These are phyloP conservation scores for Anneissia japonica DNA, from an alignment of 35 echinoderm and acorn worm species.

Conservation along the genomic window DNA sequence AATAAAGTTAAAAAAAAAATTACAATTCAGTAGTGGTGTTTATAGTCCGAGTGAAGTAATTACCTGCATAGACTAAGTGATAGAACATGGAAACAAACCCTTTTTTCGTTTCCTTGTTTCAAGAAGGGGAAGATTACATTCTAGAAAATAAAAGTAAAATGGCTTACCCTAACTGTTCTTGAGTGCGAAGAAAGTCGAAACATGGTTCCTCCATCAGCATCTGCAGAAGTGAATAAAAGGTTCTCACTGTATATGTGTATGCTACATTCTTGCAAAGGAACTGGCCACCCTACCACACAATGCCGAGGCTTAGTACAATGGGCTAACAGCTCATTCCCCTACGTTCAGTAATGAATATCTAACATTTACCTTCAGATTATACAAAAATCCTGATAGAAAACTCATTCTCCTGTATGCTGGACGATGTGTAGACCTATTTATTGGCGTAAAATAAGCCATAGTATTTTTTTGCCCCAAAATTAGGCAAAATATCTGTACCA, in stretches of 20 bases:
- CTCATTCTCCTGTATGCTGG: neutral
- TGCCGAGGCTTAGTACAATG: neutral
- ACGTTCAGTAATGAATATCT: neutral
- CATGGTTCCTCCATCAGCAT: slow-evolving; percentile 88
- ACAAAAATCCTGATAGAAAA: neutral
- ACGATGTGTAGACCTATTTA: neutral
- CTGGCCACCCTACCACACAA: neutral
- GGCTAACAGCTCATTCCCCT: neutral
- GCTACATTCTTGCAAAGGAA: neutral
- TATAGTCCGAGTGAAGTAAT: neutral
- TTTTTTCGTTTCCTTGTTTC: neutral
- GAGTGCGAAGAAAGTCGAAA: slow-evolving; percentile 78
- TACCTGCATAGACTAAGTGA: neutral
- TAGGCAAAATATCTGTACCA: too few species aligned
- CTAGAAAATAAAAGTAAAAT: neutral
- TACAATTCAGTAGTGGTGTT: too few species aligned
- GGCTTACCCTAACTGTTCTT: slow-evolving; percentile 92
- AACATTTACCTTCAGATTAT: neutral
- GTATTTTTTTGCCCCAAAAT: too few species aligned
- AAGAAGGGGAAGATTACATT: neutral
- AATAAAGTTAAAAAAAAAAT: slow-evolving; percentile 3
- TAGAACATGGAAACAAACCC: neutral
- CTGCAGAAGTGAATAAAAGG: slow-evolving; percentile 20
- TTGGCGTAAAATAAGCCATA: neutral
- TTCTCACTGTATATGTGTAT: neutral